phyloP scores from a whole-genome alignment of 2,797 vertebrate genomes.

The Synanceia verrucosa region DNA sequence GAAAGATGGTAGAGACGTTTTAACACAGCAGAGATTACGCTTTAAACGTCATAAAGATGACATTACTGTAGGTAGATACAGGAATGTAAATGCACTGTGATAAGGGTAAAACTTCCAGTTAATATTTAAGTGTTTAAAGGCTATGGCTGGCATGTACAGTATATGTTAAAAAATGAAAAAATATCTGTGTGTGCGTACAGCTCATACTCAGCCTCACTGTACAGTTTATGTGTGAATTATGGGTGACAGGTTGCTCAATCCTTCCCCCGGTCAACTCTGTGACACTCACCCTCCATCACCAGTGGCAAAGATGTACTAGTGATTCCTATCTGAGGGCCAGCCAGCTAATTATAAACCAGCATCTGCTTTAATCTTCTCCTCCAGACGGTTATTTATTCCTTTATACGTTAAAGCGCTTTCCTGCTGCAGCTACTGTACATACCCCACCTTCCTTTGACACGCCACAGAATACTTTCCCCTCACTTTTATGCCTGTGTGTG shows the following conservation, averaged over 20 bases:
- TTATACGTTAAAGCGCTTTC: slow-evolving; percentile 37
- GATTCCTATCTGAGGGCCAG: slow-evolving; percentile 68
- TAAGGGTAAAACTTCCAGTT: accelerated
- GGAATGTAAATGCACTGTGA: too few species aligned
- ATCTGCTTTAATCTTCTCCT: slow-evolving; percentile 73
- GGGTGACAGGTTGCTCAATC: slow-evolving; percentile 73
- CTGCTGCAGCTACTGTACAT: neutral
- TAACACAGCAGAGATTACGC: neutral
- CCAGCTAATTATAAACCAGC: slow-evolving; percentile 79
- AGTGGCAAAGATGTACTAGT: slow-evolving; percentile 79
- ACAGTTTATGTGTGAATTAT: slow-evolving; percentile 69
- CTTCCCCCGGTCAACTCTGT: slow-evolving; percentile 58
- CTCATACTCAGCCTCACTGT: slow-evolving; percentile 2
- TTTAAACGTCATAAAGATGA: neutral
- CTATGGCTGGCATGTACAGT: too few species aligned
- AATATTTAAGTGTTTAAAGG: too few species aligned
- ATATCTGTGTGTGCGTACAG: neutral
- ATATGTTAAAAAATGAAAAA: too few species aligned
- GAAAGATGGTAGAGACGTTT: neutral
- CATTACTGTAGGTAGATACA: neutral
- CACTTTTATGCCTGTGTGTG: slow-evolving; percentile 22
- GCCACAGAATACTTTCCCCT: slow-evolving; percentile 18
- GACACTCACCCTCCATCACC: slow-evolving; percentile 75
- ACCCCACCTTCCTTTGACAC: slow-evolving; percentile 34
- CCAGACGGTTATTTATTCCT: slow-evolving; percentile 71